These are phyloP conservation scores for Zeugodacus cucurbitae DNA, from an alignment of 1,140 invertebrate genomes.

Conservation along the genomic window DNA sequence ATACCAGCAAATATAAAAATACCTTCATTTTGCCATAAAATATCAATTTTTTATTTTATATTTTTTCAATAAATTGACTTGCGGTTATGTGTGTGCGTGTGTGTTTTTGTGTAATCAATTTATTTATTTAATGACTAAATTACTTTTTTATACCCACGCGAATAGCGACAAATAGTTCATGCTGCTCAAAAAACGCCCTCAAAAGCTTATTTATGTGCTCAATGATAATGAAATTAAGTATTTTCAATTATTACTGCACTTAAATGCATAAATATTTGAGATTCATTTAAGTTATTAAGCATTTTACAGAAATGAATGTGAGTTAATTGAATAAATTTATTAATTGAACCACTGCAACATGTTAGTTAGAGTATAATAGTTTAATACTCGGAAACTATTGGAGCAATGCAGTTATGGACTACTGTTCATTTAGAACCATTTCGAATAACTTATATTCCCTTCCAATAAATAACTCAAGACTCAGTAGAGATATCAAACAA, in stretches of 20 bases:
- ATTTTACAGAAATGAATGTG: no score
- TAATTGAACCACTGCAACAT: no score
- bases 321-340: no score
- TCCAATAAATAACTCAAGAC: no score
- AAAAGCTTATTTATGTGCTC: neutral
- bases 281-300: neutral
- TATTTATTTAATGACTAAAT: neutral
- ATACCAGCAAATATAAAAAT: neutral
- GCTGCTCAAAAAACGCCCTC: no score
- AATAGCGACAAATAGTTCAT: neutral
- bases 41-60: neutral
- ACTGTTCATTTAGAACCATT: no score
- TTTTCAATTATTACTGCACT: neutral
- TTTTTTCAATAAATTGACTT: neutral
- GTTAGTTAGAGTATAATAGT: no score
- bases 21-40: neutral
- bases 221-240: neutral
- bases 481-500: no score
- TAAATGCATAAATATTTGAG: neutral
- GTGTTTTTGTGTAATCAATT: neutral
- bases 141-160: neutral
- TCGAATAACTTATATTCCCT: no score
- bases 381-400: no score
- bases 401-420: no score
- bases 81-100: neutral